Base-by-base conservation (phyloP, 2,888 invertebrate species). In the Priocnemis perturbator region DNA sequence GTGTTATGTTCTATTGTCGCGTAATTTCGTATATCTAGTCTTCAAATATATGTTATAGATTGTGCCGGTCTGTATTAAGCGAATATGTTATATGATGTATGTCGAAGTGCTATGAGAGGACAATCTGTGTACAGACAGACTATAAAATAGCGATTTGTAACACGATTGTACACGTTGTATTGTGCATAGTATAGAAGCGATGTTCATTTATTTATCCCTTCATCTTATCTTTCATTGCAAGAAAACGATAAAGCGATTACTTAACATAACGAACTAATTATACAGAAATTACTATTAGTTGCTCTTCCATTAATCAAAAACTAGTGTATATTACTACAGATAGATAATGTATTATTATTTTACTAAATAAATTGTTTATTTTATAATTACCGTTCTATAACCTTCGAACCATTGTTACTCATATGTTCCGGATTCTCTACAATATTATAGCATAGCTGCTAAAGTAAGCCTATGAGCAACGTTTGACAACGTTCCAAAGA, bases 331-430 rank as follows among this genome's bases (percentile, higher is more conserved):
- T 73, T 76, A 71, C 75, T 78, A 71, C 74, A 77, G 69, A 81
- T 69, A 75, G 69, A 82, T 77, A 76, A 80, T 81, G 83, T 83
- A 83, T 82, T 83, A 84, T 83, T 85, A 80, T 83, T 84, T 84
- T 84, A 85, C 65, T 82, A 81, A 85, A 85, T 85, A 85, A 85
- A 85, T 81, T 72, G 76, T 84, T 85, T 85, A 85, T 85, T 86
- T 86, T 85, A 81, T 82, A 85, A 71, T 11, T 3, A 37, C 7
- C 14, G 37, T 11, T 37, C 37, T 37, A 37, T 2, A 2, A 37
- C 14, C 14, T 37, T 11, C 7, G 14, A 37, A 5, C 11, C 37
- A 37, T 1, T 3, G 1, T 11, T 37, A 7, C 2, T 37, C 11
- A 37, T 9, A 5, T 5, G 5, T 26, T 26, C 5, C 5, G 26